Evolutionary conservation across 2,113 vertebrate species (phyloP).

Genomic region (Rhabdornis inornatus): DNA sequence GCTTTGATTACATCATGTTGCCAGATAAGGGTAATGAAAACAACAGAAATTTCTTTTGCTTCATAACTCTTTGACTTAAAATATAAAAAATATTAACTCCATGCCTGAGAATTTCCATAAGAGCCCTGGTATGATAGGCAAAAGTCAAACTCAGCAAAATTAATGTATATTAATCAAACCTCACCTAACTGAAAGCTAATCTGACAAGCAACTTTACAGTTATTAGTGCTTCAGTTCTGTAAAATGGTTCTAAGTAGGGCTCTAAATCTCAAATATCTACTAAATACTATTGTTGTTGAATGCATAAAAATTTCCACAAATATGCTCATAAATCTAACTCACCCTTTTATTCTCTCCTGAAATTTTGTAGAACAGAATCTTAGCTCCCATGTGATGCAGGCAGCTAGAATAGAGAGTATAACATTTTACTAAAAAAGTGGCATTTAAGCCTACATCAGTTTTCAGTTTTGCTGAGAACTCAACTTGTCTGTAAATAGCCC

Average conservation of each 20-base stretch:
- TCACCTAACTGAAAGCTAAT: not conserved
- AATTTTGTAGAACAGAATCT: not conserved
- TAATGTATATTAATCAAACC: not conserved
- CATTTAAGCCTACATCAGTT: not conserved
- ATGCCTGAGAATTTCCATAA: not conserved
- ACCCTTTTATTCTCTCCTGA: not conserved
- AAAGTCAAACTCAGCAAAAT: not conserved
- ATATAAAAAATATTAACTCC: not conserved
- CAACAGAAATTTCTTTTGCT: not conserved
- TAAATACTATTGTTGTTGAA: not conserved
- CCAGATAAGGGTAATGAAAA: not conserved
- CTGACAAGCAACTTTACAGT: not conserved
- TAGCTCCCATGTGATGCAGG: not conserved
- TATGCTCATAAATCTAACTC: not conserved
- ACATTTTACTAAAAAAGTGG: not conserved
- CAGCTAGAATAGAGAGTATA: not conserved
- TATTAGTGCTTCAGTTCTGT: not conserved
- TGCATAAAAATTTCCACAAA: not conserved
- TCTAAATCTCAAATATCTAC: not conserved
- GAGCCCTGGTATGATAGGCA: not conserved
- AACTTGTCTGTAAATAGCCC: not conserved
- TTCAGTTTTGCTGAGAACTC: not conserved
- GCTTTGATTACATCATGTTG: not conserved
- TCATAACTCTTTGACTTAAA: not conserved
- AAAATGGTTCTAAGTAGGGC: not conserved